These are phyloP conservation scores for Nemopilema nomurai DNA, from an alignment of 30 jellyfish, hydroid and myxozoan genomes.

Conservation along the genomic window DNA sequence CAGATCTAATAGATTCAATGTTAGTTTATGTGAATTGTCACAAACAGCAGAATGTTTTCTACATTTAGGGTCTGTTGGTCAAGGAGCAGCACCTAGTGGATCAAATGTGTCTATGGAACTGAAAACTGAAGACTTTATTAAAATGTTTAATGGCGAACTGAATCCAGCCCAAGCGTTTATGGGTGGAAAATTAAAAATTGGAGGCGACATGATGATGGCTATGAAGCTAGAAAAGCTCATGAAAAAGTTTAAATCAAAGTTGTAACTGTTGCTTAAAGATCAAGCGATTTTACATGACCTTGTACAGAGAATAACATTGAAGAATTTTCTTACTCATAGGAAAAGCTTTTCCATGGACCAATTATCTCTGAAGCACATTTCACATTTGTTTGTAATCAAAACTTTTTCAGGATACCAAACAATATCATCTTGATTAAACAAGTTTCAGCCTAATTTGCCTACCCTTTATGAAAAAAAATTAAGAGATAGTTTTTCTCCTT, in stretches of 20 bases:
- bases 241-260: slow-evolving; percentile 82
- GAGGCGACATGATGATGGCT: slow-evolving; percentile 96
- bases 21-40: too few relatives aligned
- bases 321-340: too few relatives aligned
- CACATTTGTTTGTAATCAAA: too few relatives aligned
- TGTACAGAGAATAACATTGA: neutral
- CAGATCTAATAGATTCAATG: too few relatives aligned
- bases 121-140: slow-evolving; percentile 78
- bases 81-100: slow-evolving; percentile 65
- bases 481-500: too few relatives aligned
- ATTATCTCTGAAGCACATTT: too few relatives aligned
- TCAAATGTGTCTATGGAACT: slow-evolving; percentile 81
- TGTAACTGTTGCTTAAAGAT: slow-evolving; percentile 25
- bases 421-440: too few relatives aligned
- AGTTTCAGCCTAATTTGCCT: too few relatives aligned
- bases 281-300: neutral
- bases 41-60: too few relatives aligned
- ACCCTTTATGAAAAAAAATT: too few relatives aligned
- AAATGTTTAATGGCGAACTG: slow-evolving; percentile 92
- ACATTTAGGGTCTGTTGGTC: slow-evolving; percentile 77
- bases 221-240: slow-evolving; percentile 94
- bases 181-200: slow-evolving; percentile 90
- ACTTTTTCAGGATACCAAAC: too few relatives aligned
- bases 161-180: slow-evolving; percentile 93
- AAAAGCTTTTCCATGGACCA: too few relatives aligned